These are phyloP conservation scores for Leucania comma DNA, from an alignment of 2,888 invertebrate genomes.

Conservation along the genomic window DNA sequence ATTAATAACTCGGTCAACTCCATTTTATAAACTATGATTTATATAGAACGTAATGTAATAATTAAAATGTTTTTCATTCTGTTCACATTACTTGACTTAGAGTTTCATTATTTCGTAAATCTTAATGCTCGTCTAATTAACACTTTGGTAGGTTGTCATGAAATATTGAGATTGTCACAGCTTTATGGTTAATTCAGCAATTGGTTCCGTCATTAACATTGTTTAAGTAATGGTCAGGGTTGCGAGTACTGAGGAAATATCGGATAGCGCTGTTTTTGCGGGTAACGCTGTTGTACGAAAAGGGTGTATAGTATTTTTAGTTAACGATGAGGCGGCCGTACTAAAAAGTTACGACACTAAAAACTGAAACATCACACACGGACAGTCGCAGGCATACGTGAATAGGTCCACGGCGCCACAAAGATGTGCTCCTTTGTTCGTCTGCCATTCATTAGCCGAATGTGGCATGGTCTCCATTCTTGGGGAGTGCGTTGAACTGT, in stretches of 20 bases:
- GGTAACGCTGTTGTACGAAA: conserved; percentile 23
- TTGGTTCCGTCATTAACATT: conserved; percentile 64
- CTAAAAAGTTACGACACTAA: conserved; percentile 67
- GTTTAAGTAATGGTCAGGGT: conserved; percentile 70
- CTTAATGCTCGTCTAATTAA: conserved; percentile 23
- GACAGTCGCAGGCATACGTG: conserved; percentile 73
- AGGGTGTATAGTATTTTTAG: conserved; percentile 54
- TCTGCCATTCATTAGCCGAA: conserved; percentile 88
- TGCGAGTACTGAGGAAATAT: conserved; percentile 66
- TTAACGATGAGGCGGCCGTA: conserved; percentile 48
- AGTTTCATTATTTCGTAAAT: conserved; percentile 36
- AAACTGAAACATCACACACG: conserved; percentile 63
- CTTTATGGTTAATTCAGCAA: conserved; percentile 68
- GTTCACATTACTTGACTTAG: conserved; percentile 6
- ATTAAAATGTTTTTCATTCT: conserved; percentile 10
- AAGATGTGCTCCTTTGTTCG: conserved; percentile 84
- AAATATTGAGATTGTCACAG: conserved; percentile 46
- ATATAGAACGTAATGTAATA: conserved; percentile 18
- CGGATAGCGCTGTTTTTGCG: conserved; percentile 47
- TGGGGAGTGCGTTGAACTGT: conserved; percentile 86
- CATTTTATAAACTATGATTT: conserved; percentile 9
- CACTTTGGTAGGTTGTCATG: conserved; percentile 28
- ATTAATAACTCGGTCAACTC: conserved; percentile 21
- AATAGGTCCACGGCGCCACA: conserved; percentile 74
- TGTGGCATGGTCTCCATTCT: conserved; percentile 86